Base-by-base conservation (phyloP, 2,888 invertebrate genomes). In the Polyommatus icarus region DNA sequence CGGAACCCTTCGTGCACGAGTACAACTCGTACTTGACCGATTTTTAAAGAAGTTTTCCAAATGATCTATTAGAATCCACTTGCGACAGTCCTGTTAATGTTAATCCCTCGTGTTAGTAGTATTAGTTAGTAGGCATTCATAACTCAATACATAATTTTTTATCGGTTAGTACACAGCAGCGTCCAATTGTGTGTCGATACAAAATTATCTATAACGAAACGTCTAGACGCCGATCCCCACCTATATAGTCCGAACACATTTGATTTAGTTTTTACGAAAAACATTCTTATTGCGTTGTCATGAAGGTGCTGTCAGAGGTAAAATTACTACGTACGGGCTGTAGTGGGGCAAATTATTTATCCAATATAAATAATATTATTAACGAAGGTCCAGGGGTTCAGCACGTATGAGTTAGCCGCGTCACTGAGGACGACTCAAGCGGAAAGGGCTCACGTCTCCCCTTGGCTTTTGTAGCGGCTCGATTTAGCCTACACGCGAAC, bases 321-420 rank as follows among this genome's bases (percentile, higher is more conserved):
- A 54, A 46, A 18, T 54, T 1, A 54, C 54, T 18, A 3, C 1
- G 54, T 18, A 18, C 5, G 12, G 12, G 54, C 54, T 54, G 54
- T 54, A 6, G 59, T 20, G 10, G 7, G 10, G 59, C 8, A 59
- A 59, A 59, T 59, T 59, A n/a, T 59, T 59, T 59, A 59, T n/a
- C 20, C n/a, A 59, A 20, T 20, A n/a, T 59, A 20, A 59, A 59
- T 59, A 59, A 20, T 20, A 59, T 10, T 59, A 59, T 59, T 59
- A 59, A 59, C 59, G 20, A 59, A 59, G 59, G 59, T 3, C 8
- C 20, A 59, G 10, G 20, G 10, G 59, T 10, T 59, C 59, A 20
- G 59, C 59, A 59, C 59, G 20, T 59, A 20, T 59, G 59, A 59
- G 10, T 59, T 59, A 59, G 20, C 59, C 59, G 59, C 59, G 59